Conservation (phyloP, 1,140 invertebrate genomes). For the Sminthurides bifidus region DNA sequence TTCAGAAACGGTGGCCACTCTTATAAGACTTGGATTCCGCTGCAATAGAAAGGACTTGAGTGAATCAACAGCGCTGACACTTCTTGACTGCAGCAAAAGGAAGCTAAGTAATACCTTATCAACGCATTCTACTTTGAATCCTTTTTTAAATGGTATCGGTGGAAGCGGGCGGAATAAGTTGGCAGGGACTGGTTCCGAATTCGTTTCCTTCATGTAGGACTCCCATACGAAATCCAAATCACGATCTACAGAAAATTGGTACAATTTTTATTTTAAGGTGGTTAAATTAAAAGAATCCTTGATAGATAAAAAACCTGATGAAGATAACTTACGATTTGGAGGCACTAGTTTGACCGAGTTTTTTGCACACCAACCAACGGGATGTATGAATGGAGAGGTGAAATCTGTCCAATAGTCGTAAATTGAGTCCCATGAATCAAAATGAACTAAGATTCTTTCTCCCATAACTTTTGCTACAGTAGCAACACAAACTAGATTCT, state of each 20-base stretch:
- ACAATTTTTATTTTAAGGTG: background rate
- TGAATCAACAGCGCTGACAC: no score
- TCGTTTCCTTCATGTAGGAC: slow-evolving; percentile 63
- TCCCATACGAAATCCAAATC: slow-evolving; percentile 75
- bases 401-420: slow-evolving; percentile 91
- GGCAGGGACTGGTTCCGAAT: slow-evolving; percentile 61
- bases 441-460: slow-evolving; percentile 75
- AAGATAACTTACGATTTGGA: slow-evolving; percentile 58
- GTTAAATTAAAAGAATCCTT: background rate
- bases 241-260: slow-evolving; percentile 43
- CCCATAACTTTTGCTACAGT: slow-evolving; percentile 72
- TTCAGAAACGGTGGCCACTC: slow-evolving; percentile 71
- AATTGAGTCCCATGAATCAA: slow-evolving; percentile 86
- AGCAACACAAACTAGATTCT: slow-evolving; percentile 45
- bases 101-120: slow-evolving; percentile 46
- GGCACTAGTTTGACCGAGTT: slow-evolving; percentile 67
- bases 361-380: slow-evolving; percentile 80
- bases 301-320: no score
- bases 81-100: background rate
- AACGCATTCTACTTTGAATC: slow-evolving; percentile 83
- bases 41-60: background rate
- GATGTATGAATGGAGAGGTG: slow-evolving; percentile 82
- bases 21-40: slow-evolving; percentile 64
- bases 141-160: slow-evolving; percentile 65
- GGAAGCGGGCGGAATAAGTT: slow-evolving; percentile 67